Conservation (phyloP, 1,140 invertebrate species). For the Anoplolepis gracilipes region DNA sequence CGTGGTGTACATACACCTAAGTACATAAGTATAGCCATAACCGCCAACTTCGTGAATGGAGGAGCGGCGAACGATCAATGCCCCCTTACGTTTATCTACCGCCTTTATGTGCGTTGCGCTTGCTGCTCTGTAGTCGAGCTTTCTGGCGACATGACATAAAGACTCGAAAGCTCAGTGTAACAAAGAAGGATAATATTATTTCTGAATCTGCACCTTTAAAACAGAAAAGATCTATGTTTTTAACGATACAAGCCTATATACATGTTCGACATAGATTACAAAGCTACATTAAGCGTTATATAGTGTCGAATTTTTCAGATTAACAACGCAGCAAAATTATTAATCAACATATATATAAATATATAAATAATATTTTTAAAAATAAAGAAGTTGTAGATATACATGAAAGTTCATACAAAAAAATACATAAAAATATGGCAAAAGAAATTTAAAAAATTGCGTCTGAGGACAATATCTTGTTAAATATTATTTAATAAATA, state of each 20-base stretch:
- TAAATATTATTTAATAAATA: neutral
- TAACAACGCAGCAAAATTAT: neutral
- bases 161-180: slow-evolving; percentile 8
- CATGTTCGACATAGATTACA: neutral
- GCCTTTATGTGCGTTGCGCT: slow-evolving; percentile 71
- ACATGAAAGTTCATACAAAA: neutral
- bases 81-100: slow-evolving; percentile 74
- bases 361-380: too few relatives aligned
- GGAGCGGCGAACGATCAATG: slow-evolving; percentile 76
- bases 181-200: too few relatives aligned
- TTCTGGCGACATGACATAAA: slow-evolving; percentile 32
- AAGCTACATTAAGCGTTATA: neutral
- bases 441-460: neutral
- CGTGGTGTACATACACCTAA: slow-evolving; percentile 72
- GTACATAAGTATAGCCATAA: slow-evolving; percentile 79
- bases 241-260: neutral
- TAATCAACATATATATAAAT: neutral
- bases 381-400: neutral
- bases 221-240: neutral
- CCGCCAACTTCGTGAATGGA: slow-evolving; percentile 80
- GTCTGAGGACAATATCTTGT: neutral
- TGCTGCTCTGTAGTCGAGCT: slow-evolving; percentile 20
- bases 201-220: too few relatives aligned
- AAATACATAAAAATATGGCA: neutral
- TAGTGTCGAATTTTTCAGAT: neutral